Evolutionary conservation across 92 coral and sea anemone genomes (phyloP), one percentile per base, ranked within the genome.

Genomic region (Hydrozoanthus gracilis): DNA sequence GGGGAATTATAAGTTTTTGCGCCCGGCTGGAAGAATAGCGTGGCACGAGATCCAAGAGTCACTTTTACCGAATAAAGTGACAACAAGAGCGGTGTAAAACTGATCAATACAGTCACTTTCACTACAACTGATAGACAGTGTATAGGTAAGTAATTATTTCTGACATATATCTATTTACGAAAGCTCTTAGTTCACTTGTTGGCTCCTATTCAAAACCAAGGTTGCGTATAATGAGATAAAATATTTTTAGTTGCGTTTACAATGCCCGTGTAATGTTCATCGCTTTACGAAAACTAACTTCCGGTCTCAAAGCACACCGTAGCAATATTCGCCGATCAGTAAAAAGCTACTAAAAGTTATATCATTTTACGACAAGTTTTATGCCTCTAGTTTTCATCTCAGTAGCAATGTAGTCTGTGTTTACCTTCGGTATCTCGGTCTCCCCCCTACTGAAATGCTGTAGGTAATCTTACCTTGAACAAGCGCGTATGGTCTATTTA

Each of bases 11-110:
- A 10, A 51, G 49, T 47, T 77, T 13, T 39, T 54, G 18, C 10
- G 46, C 18, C 48, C 4, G 17, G 44, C 5, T 10, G 10, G 17
- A 77, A 55, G 49, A 77, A 60, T 11, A 77, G 82, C 13, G 44
- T 12, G 69, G 82, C 82, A 77, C 82, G 82, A 77, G 82, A 60
- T 35, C 27, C 2, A 5, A 3, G 15, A 20, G 51, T 4, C 82
- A 8, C 46, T 5, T 77, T 77, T 77, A 77, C 54, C 56, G 82
- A 77, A 16, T 54, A 60, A 56, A 54, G 47, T 56, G 82, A 7
- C 52, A 16, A 45, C 44, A 8, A 52, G 51, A 77, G 12, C 13
- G 54, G 11, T 56, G 56, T 54, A 47, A 52, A 8, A 77, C 12
- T n/a, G 67, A 20, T 56, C 39, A 51, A 10, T 72, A 15, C 39